Percentiles rank a stretch among this genome's conserved stretches.
Conservation (phyloP, 2,113 vertebrate genomes). For the Ramphastos sulfuratus region DNA sequence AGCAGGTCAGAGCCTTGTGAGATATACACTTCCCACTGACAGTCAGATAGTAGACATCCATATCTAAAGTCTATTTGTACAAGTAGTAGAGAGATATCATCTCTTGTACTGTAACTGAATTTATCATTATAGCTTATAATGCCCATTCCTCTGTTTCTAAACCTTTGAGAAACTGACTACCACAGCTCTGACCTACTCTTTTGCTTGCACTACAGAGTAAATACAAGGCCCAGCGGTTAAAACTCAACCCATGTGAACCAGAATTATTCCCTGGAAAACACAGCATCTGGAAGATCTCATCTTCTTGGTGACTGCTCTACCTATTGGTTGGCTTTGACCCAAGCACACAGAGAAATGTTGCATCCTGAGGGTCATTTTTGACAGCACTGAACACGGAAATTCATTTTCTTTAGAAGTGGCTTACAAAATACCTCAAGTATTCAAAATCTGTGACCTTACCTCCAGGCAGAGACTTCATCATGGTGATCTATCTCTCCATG, state of each 20-base stretch:
- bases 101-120: not conserved
- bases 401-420: constrained; percentile 15
- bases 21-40: not conserved
- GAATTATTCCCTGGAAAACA: not conserved
- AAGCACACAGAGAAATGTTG: not conserved
- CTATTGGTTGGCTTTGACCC: not conserved
- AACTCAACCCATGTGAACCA: not conserved
- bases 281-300: constrained; percentile 3
- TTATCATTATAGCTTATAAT: not conserved
- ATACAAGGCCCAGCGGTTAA: not conserved
- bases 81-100: not conserved
- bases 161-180: not conserved
- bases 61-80: constrained; percentile 11
- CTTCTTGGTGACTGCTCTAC: not conserved
- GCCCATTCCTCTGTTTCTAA: not conserved
- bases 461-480: not conserved
- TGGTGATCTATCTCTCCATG: not conserved
- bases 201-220: not conserved
- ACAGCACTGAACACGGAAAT: not conserved
- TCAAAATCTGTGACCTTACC: constrained; percentile 54
- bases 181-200: not conserved
- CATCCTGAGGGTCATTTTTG: constrained; percentile 9
- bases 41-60: not conserved
- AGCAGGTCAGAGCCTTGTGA: constrained; percentile 29
- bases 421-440: constrained; percentile 45